Conservation (phyloP, 2,888 invertebrate species). For the Nephrocerus scutellatus region DNA sequence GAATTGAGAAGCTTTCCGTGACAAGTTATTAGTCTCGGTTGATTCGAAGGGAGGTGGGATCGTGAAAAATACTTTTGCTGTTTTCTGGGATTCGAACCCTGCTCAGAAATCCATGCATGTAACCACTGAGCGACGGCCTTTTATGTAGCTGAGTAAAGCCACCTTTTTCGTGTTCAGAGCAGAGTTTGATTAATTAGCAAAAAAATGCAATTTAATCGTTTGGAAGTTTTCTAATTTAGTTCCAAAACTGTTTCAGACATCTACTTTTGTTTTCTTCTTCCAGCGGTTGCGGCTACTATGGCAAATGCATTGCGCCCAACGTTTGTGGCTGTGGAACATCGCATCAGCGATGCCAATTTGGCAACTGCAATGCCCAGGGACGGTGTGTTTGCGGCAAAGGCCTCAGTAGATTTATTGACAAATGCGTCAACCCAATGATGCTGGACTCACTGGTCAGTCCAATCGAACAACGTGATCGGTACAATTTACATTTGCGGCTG, state of each 20-base stretch:
- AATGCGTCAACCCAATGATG: constrained; percentile 25
- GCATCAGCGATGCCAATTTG: constrained; percentile 30
- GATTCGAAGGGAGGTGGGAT: too few relatives aligned
- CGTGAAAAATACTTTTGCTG: too few relatives aligned
- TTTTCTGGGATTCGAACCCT: too few relatives aligned
- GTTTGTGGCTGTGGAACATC: constrained; percentile 40
- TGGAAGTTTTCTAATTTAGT: too few relatives aligned
- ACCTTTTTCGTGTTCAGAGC: too few relatives aligned
- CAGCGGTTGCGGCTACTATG: constrained; percentile 39
- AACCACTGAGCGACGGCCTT: too few relatives aligned
- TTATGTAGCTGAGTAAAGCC: too few relatives aligned
- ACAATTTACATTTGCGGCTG: constrained; percentile 27
- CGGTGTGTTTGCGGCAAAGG: constrained; percentile 32
- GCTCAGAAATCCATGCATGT: too few relatives aligned
- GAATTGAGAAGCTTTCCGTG: too few relatives aligned
- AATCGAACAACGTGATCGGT: constrained; percentile 22
- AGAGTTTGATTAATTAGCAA: too few relatives aligned
- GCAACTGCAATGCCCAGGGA: constrained; percentile 31
- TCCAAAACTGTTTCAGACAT: not conserved
- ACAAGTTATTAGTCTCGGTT: too few relatives aligned
- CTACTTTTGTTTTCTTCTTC: not conserved
- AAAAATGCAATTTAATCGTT: too few relatives aligned
- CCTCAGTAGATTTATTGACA: constrained; percentile 32
- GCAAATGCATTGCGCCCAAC: constrained; percentile 38
- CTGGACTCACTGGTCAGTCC: constrained; percentile 23